Percentiles rank a stretch among this genome's conserved stretches.
These are phyloP conservation scores for Solea senegalensis DNA, from an alignment of 2,113 vertebrate genomes.

Conservation along the genomic window DNA sequence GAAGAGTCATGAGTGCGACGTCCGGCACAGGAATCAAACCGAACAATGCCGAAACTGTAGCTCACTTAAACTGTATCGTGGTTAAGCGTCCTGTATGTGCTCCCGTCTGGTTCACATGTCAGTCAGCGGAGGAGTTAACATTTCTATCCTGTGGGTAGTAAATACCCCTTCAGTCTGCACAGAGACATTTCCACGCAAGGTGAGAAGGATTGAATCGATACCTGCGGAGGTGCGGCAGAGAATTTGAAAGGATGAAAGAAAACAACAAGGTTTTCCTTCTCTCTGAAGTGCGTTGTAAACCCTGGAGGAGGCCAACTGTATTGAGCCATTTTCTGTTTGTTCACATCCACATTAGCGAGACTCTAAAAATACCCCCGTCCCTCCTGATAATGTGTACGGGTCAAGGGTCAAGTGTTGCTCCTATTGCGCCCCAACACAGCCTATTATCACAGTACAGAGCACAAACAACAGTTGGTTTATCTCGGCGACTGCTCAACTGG, in stretches of 20 bases:
- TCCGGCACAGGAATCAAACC: too few species aligned
- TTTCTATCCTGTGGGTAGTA: slow-evolving; percentile 20
- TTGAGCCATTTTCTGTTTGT: slow-evolving; percentile 64
- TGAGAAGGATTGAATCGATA: slow-evolving; percentile 59
- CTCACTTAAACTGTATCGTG: too few species aligned
- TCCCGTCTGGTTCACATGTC: slow-evolving; percentile 1
- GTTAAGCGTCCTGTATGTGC: too few species aligned
- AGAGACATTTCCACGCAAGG: slow-evolving; percentile 31
- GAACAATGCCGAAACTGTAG: too few species aligned
- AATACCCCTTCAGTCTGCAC: slow-evolving; percentile 37
- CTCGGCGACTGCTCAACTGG: slow-evolving; percentile 45
- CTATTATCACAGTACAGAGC: slow-evolving; percentile 65
- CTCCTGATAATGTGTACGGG: slow-evolving; percentile 39
- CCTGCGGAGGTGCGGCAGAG: slow-evolving; percentile 9
- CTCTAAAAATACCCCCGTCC: slow-evolving; percentile 62
- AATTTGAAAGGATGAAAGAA: slow-evolving; percentile 49
- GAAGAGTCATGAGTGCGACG: too few species aligned
- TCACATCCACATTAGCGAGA: slow-evolving; percentile 40
- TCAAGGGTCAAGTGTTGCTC: slow-evolving; percentile 67
- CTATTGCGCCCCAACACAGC: slow-evolving; percentile 53
- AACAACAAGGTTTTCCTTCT: slow-evolving; percentile 60
- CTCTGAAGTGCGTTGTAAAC: slow-evolving; percentile 51
- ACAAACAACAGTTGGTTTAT: slow-evolving; percentile 60
- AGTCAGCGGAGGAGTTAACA: slow-evolving; percentile 20
- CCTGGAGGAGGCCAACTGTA: slow-evolving; percentile 49